These are phyloP conservation scores for Lanius collurio DNA, from an alignment of 2,113 vertebrate species.

Conservation along the genomic window DNA sequence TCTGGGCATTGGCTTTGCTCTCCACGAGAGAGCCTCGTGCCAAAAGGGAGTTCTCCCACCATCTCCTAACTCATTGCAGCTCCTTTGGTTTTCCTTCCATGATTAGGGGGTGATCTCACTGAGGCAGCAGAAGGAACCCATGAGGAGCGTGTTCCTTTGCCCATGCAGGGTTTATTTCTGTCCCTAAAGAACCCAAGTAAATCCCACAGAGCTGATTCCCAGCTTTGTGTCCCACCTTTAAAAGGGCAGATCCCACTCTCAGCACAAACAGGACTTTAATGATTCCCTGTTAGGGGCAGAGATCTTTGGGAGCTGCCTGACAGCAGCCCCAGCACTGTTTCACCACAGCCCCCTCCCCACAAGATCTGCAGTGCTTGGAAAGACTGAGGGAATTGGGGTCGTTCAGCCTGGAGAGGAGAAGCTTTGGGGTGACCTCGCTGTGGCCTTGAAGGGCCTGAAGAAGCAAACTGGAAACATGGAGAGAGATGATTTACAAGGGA, in stretches of 20 bases:
- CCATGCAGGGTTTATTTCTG: neutral
- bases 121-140: neutral
- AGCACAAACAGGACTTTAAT: neutral
- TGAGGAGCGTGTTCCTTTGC: neutral
- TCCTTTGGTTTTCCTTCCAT: neutral
- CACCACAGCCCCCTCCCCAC: fast-evolving
- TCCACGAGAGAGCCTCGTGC: neutral
- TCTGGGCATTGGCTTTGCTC: neutral
- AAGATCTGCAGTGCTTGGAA: neutral
- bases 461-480: no score
- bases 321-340: neutral
- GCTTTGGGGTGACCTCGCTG: no score
- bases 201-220: neutral
- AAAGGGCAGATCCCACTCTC: neutral
- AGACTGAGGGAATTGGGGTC: no score
- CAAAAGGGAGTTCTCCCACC: neutral
- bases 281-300: neutral
- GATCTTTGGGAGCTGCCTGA: neutral
- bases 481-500: no score
- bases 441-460: no score
- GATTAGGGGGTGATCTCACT: neutral
- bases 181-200: neutral
- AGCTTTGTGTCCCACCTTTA: neutral
- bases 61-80: neutral
- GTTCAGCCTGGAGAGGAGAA: no score